Base-by-base conservation (phyloP, 1,140 invertebrate genomes). In the Drosophila orosa region DNA sequence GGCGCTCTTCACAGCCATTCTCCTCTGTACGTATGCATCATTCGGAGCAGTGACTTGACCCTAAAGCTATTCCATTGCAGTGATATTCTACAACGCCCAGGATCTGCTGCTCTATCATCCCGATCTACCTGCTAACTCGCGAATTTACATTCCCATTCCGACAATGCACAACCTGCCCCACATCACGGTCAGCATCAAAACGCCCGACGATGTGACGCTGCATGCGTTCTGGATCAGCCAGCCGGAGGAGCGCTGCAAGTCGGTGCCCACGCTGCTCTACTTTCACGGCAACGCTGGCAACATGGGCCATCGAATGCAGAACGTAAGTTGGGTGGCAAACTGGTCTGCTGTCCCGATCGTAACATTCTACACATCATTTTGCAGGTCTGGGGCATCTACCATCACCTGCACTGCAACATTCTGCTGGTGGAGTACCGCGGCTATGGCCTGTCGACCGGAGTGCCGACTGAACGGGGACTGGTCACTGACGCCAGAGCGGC, bases 271-370 rank as follows among this genome's bases (percentile, higher is more conserved):
- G 2, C 92, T 99, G 75, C 92, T 99, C 17, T 98, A 97, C 93
- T 95, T 99, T 52, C 98, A 99, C 94, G 98, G 98, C 9, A 99
- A 99, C 95, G 98, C 98, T 65, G 98, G 98, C 17, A 99, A 99
- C 92, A 97, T 99, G 94, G 98, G 98, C 1, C 97, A 98, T 91
- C 95, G 96, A 69, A 92, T 98, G 62, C 94, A 95, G 72, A 97
- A 97, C 92, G 95, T 86, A 44, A 59, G 52, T 31, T 24, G 22
- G 22, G 27, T 25, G 4, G 19, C 8, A 15, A 44, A 2, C 17
- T 15, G 13, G 9, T 17, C 2, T 25, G 10, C 22, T 7, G 22
- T 0, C 1, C n/a, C 17, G 19, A 13, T 40, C 1, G 6, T 37
- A 40, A 12, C 12, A 31, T 10, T 22, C 0, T 22, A 12, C 9